Percentiles rank a stretch among this genome's conserved stretches.
These are phyloP conservation scores for Sebastes matsubarae DNA, from an alignment of 2,797 vertebrate genomes.

Conservation along the genomic window DNA sequence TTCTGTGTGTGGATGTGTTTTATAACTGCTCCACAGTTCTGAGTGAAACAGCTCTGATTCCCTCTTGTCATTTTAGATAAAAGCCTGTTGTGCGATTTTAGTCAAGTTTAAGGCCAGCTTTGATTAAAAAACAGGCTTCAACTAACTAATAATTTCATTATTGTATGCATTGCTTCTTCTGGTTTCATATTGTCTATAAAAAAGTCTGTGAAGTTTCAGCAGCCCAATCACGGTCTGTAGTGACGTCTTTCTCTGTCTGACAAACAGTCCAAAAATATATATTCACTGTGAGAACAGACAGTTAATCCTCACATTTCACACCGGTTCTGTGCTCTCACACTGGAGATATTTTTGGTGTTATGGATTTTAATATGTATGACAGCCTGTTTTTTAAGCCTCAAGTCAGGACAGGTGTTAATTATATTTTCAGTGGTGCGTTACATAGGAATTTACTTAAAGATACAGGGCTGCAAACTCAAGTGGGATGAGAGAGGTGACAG, in stretches of 20 bases:
- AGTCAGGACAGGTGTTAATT: not conserved
- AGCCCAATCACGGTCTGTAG: not conserved
- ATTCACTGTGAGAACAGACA: not conserved
- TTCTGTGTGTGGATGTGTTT: not conserved
- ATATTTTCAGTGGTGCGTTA: not conserved
- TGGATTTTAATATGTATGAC: slow-evolving; percentile 27
- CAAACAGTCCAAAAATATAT: not conserved
- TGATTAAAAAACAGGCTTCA: not conserved
- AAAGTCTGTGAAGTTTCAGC: not conserved
- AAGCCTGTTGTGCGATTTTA: not conserved
- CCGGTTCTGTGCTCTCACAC: slow-evolving; percentile 6
- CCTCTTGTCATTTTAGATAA: not conserved
- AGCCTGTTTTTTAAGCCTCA: not conserved
- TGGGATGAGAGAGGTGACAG: not conserved
- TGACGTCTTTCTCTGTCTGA: not conserved
- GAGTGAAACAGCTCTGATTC: not conserved
- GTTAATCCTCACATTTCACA: not conserved
- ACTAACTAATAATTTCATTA: not conserved
- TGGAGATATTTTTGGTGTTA: slow-evolving; percentile 2
- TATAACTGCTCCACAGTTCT: not conserved
- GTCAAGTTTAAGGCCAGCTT: not conserved
- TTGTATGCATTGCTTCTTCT: not conserved
- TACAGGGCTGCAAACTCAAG: not conserved
- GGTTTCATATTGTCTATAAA: not conserved
- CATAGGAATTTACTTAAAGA: not conserved